Evolutionary conservation across 2,113 vertebrate genomes (phyloP).

Genomic region (Ochotona princeps): DNA sequence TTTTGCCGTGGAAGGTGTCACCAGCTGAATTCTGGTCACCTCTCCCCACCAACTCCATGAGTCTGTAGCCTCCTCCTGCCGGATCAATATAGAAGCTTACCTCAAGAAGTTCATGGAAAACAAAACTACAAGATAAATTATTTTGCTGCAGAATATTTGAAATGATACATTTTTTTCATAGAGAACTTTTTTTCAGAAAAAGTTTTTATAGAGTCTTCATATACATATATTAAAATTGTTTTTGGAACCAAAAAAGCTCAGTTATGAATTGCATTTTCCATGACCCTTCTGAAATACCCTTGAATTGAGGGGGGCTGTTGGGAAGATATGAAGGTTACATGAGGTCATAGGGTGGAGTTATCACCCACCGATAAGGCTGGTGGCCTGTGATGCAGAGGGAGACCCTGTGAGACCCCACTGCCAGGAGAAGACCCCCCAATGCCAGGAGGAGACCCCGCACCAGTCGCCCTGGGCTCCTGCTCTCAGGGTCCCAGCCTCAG

Average conservation of each 20-base stretch:
- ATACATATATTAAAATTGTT: too few species aligned
- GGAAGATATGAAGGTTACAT: not conserved
- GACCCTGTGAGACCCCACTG: not conserved
- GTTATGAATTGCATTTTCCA: too few species aligned
- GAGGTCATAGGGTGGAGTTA: not conserved
- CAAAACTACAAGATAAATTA: too few species aligned
- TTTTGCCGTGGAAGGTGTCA: not conserved
- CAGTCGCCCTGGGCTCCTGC: not conserved
- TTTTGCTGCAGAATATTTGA: too few species aligned
- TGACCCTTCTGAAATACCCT: too few species aligned
- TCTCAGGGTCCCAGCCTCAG: slow-evolving; percentile 7
- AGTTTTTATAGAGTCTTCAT: too few species aligned
- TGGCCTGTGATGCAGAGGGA: not conserved
- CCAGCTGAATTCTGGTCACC: not conserved
- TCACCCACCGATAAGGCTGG: not conserved
- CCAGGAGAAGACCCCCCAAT: not conserved
- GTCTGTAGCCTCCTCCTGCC: too few species aligned
- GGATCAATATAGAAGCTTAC: too few species aligned
- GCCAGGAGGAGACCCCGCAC: not conserved
- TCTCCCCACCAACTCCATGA: not conserved
- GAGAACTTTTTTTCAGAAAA: too few species aligned
- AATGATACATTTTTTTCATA: too few species aligned
- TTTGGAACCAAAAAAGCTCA: too few species aligned
- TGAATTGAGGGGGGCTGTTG: not conserved
- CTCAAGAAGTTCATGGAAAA: too few species aligned